A percentile compares a stretch with the other conserved stretches of the same genome.
Conservation (phyloP, 1,140 invertebrate genomes). For the Diploscapter pachys region DNA sequence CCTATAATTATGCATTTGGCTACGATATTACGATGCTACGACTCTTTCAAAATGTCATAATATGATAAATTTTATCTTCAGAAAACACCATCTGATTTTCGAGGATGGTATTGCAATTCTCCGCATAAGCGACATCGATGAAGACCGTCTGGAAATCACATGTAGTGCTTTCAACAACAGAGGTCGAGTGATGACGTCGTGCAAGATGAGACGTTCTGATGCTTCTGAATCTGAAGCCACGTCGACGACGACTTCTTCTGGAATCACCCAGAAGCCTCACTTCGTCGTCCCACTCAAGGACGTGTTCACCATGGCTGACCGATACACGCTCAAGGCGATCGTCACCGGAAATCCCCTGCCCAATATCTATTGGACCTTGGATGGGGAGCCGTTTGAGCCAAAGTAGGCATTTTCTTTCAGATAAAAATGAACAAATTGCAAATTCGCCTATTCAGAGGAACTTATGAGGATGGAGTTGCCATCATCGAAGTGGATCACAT, state of each 20-base stretch:
- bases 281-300: conserved; percentile 21
- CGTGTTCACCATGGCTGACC: conserved; percentile 11
- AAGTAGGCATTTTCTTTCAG: conserved; percentile 21
- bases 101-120: no score
- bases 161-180: no score
- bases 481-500: conserved; percentile 9
- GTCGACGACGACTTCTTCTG: no score
- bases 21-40: neutral
- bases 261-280: conserved; percentile 15
- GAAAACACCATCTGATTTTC: neutral
- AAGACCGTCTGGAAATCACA: no score
- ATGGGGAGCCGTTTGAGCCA: conserved; percentile 14
- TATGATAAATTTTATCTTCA: neutral
- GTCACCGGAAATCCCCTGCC: conserved; percentile 36
- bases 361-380: conserved; percentile 27
- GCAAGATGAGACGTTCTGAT: no score
- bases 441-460: conserved; percentile 11
- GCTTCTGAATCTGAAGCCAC: no score
- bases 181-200: no score
- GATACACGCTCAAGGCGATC: conserved; percentile 28
- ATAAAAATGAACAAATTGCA: conserved; percentile 6
- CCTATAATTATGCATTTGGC: conserved; percentile 3
- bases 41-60: no score
- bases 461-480: conserved; percentile 31
- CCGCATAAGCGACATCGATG: no score